Base-by-base conservation (phyloP, 1,140 invertebrate species). In the Manduca sexta region DNA sequence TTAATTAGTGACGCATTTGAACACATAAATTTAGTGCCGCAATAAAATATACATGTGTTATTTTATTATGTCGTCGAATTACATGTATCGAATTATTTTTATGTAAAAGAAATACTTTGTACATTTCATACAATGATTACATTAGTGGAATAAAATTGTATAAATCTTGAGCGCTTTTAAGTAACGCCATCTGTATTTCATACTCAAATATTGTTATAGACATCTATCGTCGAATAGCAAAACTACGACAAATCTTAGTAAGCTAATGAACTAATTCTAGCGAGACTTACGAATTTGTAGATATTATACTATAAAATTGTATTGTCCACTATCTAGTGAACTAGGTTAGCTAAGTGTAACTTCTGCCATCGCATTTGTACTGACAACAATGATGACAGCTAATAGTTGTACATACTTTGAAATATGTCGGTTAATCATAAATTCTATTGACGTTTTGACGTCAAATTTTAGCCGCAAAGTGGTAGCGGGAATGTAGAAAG, bases 401-500 rank as follows among this genome's bases (percentile, higher is more conserved):
- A 26, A 5, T 26, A 8, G 4, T 26, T 26, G 21, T 8, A 8
- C 21, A 8, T 10, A 18, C 18, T 18, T 40, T 0, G n/a, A 18
- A 40, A 40, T 40, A 7, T 15, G 45, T 48, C 17, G 54, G 14
- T 0, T 57, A 47, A 29, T 44, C 35, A 4, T 37, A 21, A 53
- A 58, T 34, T 47, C 63, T 53, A 63, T 61, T 71, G 60, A 60
- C 62, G 60, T 59, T 61, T 62, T 49, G 45, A 40, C 38, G 16
- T 40, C 16, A 13, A 40, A 11, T 40, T 18, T 40, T 12, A 13
- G 14, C 34, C n/a, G 11, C 52, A 47, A 72, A 69, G 43, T 55
- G 40, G 64, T 81, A 72, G 73, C 74, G 75, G 78, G 76, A 82
- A 82, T 80, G 78, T 74, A 60, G 76, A 82, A 49, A 76, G 26